A percentile compares a stretch with the other conserved stretches of the same genome.
Evolutionary conservation across 2,113 vertebrate genomes (phyloP).

Genomic region (Todiramphus saurophagus): DNA sequence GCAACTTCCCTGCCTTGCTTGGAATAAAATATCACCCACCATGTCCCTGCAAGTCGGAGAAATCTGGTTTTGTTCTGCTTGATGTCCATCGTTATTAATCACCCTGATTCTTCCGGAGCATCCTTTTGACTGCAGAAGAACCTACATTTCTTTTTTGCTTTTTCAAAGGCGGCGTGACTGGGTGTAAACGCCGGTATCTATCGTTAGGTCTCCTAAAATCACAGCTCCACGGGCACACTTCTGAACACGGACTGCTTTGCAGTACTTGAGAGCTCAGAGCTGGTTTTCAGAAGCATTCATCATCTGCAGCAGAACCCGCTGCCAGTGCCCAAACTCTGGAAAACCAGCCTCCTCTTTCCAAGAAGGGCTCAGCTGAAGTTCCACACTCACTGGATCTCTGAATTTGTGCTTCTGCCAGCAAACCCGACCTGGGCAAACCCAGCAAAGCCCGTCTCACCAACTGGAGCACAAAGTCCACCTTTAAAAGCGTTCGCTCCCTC

Average conservation of each 20-base stretch:
- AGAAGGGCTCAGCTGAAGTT: background rate
- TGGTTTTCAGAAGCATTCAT: background rate
- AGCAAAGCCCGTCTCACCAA: background rate
- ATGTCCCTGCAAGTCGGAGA: background rate
- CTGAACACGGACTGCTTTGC: fast-evolving
- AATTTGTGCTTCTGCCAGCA: background rate
- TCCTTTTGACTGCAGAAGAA: background rate
- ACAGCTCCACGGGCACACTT: background rate
- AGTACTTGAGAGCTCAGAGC: background rate
- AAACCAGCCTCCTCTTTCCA: background rate
- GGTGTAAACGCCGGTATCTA: background rate
- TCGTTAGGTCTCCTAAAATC: fast-evolving
- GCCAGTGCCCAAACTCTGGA: background rate
- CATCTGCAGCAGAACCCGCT: background rate
- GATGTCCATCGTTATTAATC: fast-evolving
- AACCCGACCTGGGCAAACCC: background rate
- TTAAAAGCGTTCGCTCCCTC: background rate
- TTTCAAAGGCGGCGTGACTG: background rate
- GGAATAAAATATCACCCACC: background rate
- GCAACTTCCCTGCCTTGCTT: background rate
- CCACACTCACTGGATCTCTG: fast-evolving
- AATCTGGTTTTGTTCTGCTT: background rate
- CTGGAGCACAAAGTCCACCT: background rate
- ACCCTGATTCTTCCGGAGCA: background rate
- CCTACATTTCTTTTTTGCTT: background rate